phyloP scores from a whole-genome alignment of 2,888 invertebrate genomes.

The Lepas anatifera region DNA sequence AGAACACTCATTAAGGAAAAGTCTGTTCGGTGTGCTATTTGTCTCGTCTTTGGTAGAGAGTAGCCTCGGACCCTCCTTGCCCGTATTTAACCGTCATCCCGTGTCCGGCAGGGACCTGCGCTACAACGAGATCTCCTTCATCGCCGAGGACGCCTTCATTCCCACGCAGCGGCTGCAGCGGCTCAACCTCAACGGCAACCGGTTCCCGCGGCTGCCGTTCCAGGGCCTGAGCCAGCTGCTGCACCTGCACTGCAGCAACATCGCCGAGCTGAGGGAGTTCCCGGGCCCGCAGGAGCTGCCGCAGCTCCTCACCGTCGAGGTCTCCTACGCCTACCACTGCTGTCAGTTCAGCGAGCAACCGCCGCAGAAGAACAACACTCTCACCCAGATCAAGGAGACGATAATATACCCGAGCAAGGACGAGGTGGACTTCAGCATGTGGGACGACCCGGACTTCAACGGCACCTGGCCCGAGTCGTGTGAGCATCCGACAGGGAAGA shows the following conservation, averaged over 20 bases:
- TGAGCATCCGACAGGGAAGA: conserved; percentile 42
- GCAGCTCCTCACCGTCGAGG: conserved; percentile 64
- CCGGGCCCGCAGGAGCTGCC: conserved; percentile 78
- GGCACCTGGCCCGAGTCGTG: conserved; percentile 73
- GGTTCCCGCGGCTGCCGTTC: conserved; percentile 68
- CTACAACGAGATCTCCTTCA: conserved; percentile 67
- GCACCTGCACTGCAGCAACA: conserved; percentile 84
- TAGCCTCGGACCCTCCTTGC: too few species aligned
- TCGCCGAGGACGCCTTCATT: conserved; percentile 73
- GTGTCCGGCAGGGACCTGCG: conserved; percentile 62
- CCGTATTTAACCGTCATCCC: too few species aligned
- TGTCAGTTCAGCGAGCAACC: conserved; percentile 56
- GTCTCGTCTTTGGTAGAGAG: too few species aligned
- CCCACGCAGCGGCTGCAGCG: conserved; percentile 67
- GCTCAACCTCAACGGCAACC: conserved; percentile 84
- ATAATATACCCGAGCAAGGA: conserved; percentile 51
- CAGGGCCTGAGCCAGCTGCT: conserved; percentile 63
- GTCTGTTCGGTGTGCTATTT: too few species aligned
- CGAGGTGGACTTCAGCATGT: conserved; percentile 58
- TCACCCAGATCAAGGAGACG: conserved; percentile 29
- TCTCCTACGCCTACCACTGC: conserved; percentile 94
- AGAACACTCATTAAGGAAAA: too few species aligned
- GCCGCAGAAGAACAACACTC: conserved; percentile 27
- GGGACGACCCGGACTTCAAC: conserved; percentile 64
- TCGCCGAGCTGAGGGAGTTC: conserved; percentile 72